Evolutionary conservation across 2,888 invertebrate genomes (phyloP), one percentile per base, ranked within the genome.

Genomic region (Lycia hirtaria): DNA sequence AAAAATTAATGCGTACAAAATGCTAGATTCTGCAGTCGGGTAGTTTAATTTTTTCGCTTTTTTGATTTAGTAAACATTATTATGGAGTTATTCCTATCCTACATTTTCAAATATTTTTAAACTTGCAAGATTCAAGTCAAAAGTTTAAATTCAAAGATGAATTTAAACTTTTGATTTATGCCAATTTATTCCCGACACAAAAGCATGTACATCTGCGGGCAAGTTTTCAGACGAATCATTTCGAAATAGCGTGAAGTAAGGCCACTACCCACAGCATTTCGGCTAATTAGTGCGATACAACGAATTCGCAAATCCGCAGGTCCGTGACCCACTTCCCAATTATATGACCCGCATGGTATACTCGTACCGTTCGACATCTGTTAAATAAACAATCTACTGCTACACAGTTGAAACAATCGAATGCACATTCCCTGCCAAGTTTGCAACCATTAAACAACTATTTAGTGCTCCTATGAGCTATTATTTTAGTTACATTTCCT

Each of bases 321-420:
- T 56, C 72, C 74, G 49, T 80, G 75, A 76, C 76, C 73, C 60
- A 75, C 60, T 70, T 67, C 61, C 68, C 67, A 66, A 73, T 70
- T 69, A 75, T 76, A 77, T 75, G 76, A 73, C 75, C 72, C 66
- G 70, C 73, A 74, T 73, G 68, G 72, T 74, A 71, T 65, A 68
- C n/a, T n/a, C n/a, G n/a, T 66, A 68, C 66, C 69, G 67, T 67
- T 68, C 65, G 56, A 60, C 51, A 64, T 59, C 65, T 37, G 50
- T 62, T 65, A 68, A 69, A 69, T 71, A 68, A 76, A 71, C 69
- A 73, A 70, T 69, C 43, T 44, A 4, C 62, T 63, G 53, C 64
- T 73, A 57, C 67, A 62, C 72, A 69, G 68, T 73, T 54, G 64
- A 73, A 76, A 75, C 75, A 75, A 78, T 75, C 68, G 67, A 24